Percentiles rank a stretch among this genome's conserved stretches.
Evolutionary conservation across 2,113 vertebrate genomes (phyloP).

Genomic region (Campylomormyrus tamandua): DNA sequence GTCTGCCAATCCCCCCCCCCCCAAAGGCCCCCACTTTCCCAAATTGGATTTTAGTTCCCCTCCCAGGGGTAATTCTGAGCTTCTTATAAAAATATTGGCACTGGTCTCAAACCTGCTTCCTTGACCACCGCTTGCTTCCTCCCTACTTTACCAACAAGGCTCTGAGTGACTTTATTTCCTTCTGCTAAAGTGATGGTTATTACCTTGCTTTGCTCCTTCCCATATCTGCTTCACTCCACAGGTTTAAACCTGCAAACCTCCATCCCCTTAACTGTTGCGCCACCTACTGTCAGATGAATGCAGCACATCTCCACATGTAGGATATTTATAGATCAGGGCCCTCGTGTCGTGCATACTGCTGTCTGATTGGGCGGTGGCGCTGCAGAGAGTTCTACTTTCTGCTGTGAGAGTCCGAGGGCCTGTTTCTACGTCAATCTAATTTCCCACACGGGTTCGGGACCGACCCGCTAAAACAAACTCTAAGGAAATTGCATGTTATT

Average conservation of each 20-base stretch:
- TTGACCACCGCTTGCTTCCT: background rate
- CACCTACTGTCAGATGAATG: background rate
- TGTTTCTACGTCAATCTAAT: background rate
- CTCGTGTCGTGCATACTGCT: background rate
- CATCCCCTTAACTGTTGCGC: background rate
- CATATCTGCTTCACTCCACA: background rate
- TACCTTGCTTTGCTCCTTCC: background rate
- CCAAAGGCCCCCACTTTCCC: background rate
- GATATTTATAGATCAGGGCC: background rate
- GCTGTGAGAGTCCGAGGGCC: background rate
- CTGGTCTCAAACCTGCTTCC: background rate
- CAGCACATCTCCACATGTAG: background rate
- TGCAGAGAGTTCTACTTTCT: background rate
- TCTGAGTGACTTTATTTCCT: background rate
- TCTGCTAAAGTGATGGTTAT: background rate
- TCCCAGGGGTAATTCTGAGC: background rate
- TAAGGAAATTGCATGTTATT: background rate
- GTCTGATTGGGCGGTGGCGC: background rate
- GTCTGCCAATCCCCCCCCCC: background rate
- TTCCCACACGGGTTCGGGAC: background rate
- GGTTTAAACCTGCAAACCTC: background rate
- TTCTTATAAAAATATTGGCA: background rate
- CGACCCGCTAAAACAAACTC: conserved; percentile 3
- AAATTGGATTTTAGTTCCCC: background rate
- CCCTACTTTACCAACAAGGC: background rate